phyloP scores from a whole-genome alignment of 2,797 vertebrate species.

The Melanotaenia parkinsoni region DNA sequence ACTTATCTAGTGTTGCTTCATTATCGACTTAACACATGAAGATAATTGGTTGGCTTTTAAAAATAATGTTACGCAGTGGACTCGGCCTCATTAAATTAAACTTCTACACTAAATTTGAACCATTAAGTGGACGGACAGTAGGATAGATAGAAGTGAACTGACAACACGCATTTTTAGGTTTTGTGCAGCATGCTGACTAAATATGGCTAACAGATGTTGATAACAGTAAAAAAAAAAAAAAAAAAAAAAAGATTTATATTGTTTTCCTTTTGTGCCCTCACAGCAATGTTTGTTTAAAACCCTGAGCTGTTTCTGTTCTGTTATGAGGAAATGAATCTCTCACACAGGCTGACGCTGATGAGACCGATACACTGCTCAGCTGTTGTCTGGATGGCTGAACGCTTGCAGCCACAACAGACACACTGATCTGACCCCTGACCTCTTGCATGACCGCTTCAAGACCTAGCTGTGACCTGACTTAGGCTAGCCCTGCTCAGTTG shows the following conservation, averaged over 20 bases:
- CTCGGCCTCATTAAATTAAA: background rate
- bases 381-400: conserved; percentile 56
- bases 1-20: background rate
- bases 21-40: background rate
- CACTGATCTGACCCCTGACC: conserved; percentile 57
- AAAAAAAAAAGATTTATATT: background rate
- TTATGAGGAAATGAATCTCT: background rate
- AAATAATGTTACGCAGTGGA: background rate
- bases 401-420: conserved; percentile 37
- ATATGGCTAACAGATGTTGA: background rate
- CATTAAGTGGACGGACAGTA: background rate
- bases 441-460: conserved; percentile 16
- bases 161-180: background rate
- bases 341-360: conserved; percentile 25
- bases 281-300: background rate
- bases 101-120: background rate
- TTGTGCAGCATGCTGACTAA: background rate
- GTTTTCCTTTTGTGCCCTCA: background rate
- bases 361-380: conserved; percentile 43
- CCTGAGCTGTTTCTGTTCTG: background rate
- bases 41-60: background rate
- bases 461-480: conserved; percentile 11
- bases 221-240: background rate
- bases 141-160: background rate
- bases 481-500: conserved; percentile 12